These are phyloP conservation scores for Drosophila antonietae DNA, from an alignment of 2,888 invertebrate genomes.

Conservation along the genomic window DNA sequence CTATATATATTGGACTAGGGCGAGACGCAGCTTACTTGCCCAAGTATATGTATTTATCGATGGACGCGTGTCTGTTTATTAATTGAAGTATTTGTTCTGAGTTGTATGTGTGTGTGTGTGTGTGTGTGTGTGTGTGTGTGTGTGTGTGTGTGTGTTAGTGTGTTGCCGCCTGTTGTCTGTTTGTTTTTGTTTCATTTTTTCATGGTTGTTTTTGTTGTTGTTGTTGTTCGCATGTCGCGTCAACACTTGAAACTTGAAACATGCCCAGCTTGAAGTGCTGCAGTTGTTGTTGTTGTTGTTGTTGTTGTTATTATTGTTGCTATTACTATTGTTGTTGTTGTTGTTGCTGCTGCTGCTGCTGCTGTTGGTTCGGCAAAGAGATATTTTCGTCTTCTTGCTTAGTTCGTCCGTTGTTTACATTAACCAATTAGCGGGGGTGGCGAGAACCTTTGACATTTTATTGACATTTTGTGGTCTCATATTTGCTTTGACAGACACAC, in stretches of 20 bases:
- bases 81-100: slow-evolving; percentile 78
- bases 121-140: slow-evolving; percentile 28
- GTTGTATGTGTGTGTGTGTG: slow-evolving; percentile 21
- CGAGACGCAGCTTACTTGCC: slow-evolving; percentile 27
- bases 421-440: slow-evolving; percentile 79
- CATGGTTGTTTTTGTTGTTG: slow-evolving; percentile 38
- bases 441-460: slow-evolving; percentile 71
- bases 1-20: slow-evolving; percentile 19
- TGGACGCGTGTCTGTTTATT: slow-evolving; percentile 80
- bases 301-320: slow-evolving; percentile 14
- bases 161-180: slow-evolving; percentile 56
- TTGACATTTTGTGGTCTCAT: slow-evolving; percentile 70
- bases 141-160: slow-evolving; percentile 27
- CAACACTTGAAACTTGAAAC: slow-evolving; percentile 79
- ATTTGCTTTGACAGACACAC: slow-evolving; percentile 66
- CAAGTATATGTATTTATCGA: slow-evolving; percentile 75
- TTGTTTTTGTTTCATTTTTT: slow-evolving; percentile 42
- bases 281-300: slow-evolving; percentile 23
- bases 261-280: slow-evolving; percentile 42
- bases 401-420: slow-evolving; percentile 69
- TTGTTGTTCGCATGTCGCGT: slow-evolving; percentile 66
- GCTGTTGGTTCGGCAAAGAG: slow-evolving; percentile 22
- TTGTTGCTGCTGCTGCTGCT: slow-evolving; percentile 26
- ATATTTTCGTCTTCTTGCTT: slow-evolving; percentile 45
- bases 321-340: slow-evolving; percentile 22